phyloP scores from a whole-genome alignment of 2,797 vertebrate genomes.

The Nannoperca australis region DNA sequence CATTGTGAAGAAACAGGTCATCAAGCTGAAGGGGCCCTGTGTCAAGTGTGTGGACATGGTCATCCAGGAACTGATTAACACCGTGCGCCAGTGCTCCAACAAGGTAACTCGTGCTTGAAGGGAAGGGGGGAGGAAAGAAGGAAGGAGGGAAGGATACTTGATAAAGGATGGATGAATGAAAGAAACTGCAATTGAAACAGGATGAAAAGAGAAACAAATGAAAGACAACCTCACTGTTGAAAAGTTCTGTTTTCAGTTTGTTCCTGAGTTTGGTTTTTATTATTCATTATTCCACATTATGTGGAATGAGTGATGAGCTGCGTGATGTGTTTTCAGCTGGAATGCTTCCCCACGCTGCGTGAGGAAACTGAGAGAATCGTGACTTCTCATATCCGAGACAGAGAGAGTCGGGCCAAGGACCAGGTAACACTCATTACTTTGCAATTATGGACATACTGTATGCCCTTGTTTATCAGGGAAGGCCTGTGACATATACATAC shows the following conservation, averaged over 20 bases:
- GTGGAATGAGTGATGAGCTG: background rate
- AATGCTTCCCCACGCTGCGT: constrained; percentile 91
- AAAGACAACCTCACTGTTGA: background rate
- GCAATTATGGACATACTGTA: background rate
- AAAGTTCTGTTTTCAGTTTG: background rate
- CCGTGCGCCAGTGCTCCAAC: constrained; percentile 94
- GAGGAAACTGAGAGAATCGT: constrained; percentile 97
- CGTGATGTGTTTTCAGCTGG: constrained; percentile 85
- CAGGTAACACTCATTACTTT: constrained; percentile 83
- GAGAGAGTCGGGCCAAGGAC: constrained; percentile 94
- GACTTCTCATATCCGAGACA: constrained; percentile 92
- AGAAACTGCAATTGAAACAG: background rate
- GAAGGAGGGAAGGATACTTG: background rate
- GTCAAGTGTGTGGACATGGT: constrained; percentile 97
- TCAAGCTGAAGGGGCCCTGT: constrained; percentile 95
- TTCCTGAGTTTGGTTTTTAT: background rate
- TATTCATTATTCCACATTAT: background rate
- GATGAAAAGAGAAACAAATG: background rate
- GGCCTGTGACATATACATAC: background rate
- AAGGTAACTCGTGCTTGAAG: constrained; percentile 84
- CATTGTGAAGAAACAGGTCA: constrained; percentile 97
- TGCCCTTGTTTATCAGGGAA: background rate
- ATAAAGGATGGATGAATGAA: background rate
- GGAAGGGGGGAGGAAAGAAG: background rate
- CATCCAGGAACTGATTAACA: constrained; percentile 96